Percentiles rank a stretch among this genome's conserved stretches.
phyloP scores from a whole-genome alignment of 2,888 invertebrate species.

The Papilio demoleus region DNA sequence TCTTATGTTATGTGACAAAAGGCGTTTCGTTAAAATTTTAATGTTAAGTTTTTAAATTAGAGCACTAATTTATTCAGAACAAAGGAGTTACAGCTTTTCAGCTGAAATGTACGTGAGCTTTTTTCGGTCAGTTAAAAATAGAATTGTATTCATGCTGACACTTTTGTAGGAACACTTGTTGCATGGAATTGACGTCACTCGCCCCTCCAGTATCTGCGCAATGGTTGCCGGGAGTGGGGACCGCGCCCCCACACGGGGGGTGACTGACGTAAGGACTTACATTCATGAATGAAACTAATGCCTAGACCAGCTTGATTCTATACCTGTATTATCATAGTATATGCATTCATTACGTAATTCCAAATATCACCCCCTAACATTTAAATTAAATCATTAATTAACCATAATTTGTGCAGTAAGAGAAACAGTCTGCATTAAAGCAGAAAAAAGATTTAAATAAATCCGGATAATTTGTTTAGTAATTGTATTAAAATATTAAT shows the following conservation, averaged over 20 bases:
- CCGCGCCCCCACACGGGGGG: conserved; percentile 65
- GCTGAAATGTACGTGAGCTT: conserved; percentile 46
- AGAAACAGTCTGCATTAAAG: too few species aligned
- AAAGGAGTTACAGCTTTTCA: conserved; percentile 12
- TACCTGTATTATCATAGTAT: conserved; percentile 13
- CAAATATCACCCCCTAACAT: too few species aligned
- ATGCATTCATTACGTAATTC: too few species aligned
- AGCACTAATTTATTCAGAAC: background rate
- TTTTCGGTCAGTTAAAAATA: conserved; percentile 73
- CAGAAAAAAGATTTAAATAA: too few species aligned
- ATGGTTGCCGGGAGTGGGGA: conserved; percentile 54
- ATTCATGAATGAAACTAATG: conserved; percentile 77
- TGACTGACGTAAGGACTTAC: conserved; percentile 72
- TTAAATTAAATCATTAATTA: too few species aligned
- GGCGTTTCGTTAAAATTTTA: too few species aligned
- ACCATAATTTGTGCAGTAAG: too few species aligned
- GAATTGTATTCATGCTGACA: conserved; percentile 61
- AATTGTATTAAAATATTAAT: too few species aligned
- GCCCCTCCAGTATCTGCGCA: conserved; percentile 59
- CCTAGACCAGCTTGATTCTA: conserved; percentile 56
- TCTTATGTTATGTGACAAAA: too few species aligned
- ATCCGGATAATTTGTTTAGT: too few species aligned
- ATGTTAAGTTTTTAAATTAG: too few species aligned
- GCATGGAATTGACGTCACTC: conserved; percentile 78
- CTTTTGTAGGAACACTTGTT: conserved; percentile 74